phyloP scores from a whole-genome alignment of 2,797 vertebrate genomes.

The Miichthys miiuy region DNA sequence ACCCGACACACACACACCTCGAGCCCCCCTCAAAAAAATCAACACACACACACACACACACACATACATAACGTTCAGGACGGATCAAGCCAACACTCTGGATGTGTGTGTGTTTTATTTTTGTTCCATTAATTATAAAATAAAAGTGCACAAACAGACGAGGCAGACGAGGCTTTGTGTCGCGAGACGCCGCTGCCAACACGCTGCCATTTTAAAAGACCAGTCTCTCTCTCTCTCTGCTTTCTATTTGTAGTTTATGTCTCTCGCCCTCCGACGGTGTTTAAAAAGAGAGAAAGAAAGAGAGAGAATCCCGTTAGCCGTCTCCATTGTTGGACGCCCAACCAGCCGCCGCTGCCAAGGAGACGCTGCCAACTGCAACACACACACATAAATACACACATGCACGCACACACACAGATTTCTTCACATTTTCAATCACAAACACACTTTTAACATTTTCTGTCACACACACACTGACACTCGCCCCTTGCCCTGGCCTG shows the following conservation, averaged over 20 bases:
- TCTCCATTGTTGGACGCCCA: slow-evolving; percentile 93
- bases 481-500: slow-evolving; percentile 14
- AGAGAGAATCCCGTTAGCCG: slow-evolving; percentile 88
- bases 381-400: slow-evolving; percentile 28
- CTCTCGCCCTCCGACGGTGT: slow-evolving; percentile 63
- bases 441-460: slow-evolving; percentile 63
- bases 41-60: background rate
- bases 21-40: background rate
- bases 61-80: background rate
- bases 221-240: slow-evolving; percentile 47
- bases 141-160: slow-evolving; percentile 51
- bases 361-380: slow-evolving; percentile 90
- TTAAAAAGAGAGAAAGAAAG: slow-evolving; percentile 30
- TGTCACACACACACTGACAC: slow-evolving; percentile 58
- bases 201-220: slow-evolving; percentile 70
- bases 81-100: background rate
- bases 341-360: slow-evolving; percentile 89
- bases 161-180: slow-evolving; percentile 60
- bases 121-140: slow-evolving; percentile 69
- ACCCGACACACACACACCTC: background rate
- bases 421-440: slow-evolving; percentile 43
- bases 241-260: slow-evolving; percentile 49
- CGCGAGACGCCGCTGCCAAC: slow-evolving; percentile 63
- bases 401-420: slow-evolving; percentile 21
- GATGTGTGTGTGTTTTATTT: slow-evolving; percentile 22